phyloP scores from a whole-genome alignment of 2,888 invertebrate genomes.

The Yponomeuta plumbellus region DNA sequence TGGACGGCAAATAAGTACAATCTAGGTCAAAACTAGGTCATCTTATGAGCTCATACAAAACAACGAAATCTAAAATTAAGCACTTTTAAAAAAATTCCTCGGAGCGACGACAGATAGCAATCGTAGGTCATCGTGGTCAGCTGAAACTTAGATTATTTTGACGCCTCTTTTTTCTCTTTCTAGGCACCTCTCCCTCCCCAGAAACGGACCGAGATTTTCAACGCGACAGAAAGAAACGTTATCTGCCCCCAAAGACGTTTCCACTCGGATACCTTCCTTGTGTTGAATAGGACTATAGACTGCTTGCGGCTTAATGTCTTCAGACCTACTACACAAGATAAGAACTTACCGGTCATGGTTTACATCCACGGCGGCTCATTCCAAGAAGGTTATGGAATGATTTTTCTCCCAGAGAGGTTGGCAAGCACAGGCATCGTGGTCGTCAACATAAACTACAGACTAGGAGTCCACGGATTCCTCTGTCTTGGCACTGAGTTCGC shows the following conservation, averaged over 20 bases:
- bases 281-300: constrained; percentile 4
- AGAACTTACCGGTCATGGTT: constrained; percentile 13
- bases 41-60: too few relatives aligned
- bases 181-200: constrained; percentile 20
- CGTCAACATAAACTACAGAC: constrained; percentile 16
- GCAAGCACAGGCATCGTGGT: constrained; percentile 7
- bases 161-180: background rate
- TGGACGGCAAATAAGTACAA: too few relatives aligned
- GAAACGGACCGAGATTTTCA: constrained; percentile 16
- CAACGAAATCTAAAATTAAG: too few relatives aligned
- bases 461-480: constrained; percentile 17
- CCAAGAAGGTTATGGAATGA: constrained; percentile 12
- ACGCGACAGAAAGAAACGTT: constrained; percentile 18
- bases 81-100: too few relatives aligned
- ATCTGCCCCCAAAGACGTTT: constrained; percentile 18
- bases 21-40: too few relatives aligned
- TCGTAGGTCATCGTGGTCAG: too few relatives aligned
- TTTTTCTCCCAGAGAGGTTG: background rate
- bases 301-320: constrained; percentile 19
- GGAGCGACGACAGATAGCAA: too few relatives aligned
- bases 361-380: constrained; percentile 17
- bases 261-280: constrained; percentile 1
- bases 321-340: constrained; percentile 7
- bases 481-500: constrained; percentile 14
- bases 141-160: background rate